Conservation (phyloP, 2,888 invertebrate genomes). For the Lasioglossum leucozonium region DNA sequence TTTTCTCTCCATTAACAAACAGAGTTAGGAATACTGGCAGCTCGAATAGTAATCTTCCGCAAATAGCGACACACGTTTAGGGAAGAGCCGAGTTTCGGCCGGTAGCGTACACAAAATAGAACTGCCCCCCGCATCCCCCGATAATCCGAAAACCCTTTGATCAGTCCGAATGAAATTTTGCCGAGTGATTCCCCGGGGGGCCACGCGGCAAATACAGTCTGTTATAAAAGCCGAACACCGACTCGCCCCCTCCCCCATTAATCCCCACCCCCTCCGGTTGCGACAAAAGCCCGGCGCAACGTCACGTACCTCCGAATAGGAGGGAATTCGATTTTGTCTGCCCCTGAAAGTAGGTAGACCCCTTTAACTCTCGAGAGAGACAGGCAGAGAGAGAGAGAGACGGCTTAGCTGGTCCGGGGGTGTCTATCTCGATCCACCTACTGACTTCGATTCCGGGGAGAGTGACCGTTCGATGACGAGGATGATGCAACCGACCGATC, state of each 20-base stretch:
- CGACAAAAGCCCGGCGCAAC: not conserved
- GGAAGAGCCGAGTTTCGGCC: not conserved
- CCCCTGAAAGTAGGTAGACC: not conserved
- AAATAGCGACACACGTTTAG: not conserved
- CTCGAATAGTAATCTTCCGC: not conserved
- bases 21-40: not conserved
- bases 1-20: not conserved
- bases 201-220: not conserved
- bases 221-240: not conserved
- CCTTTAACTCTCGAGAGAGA: not conserved
- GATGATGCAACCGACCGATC: conserved; percentile 1
- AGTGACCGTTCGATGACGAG: not conserved
- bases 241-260: not conserved
- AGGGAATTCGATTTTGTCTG: not conserved
- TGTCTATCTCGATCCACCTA: not conserved
- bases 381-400: not conserved
- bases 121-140: not conserved
- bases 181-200: not conserved
- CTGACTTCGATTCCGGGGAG: not conserved
- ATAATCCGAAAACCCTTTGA: not conserved
- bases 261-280: not conserved
- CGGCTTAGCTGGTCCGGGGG: not conserved
- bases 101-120: not conserved
- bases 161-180: not conserved
- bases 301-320: not conserved